Base-by-base conservation (phyloP, 2,888 invertebrate species). In the Hanleya hanleyi region DNA sequence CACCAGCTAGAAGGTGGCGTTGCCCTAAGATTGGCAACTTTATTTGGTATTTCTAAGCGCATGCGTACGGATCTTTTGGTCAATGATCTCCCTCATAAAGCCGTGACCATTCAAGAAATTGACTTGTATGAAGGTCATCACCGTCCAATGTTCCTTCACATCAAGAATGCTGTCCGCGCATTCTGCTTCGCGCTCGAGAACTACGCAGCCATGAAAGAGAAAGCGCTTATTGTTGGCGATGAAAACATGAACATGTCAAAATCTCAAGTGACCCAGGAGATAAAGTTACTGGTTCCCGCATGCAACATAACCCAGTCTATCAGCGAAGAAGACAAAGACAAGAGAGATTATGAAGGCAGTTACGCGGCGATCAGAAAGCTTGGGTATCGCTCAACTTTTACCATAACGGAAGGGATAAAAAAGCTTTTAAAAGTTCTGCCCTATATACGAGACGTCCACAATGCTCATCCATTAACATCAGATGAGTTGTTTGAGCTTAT, bases 191-290 rank as follows among this genome's bases (percentile, higher is more conserved):
- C 89, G 3, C 51, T 90, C 2, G 79, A 87, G 36, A 84, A 89
- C 71, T 86, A 87, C 70, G 80, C 83, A 33, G 33, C 69, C 22
- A 90, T 90, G 89, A 78, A 81, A 67, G 89, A 89, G 26, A 75
- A 83, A 47, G 87, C 88, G 0, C 90, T 81, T 76, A 90, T 90
- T 77, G 88, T 90, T 18, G 90, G 90, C 0, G 89, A 90, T 70
- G 90, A 90, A 69, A 77, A 81, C 61, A 85, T 90, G 87, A 90
- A 90, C 78, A 83, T 89, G 84, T 88, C 88, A 35, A 90, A 90
- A 77, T 79, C 79, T 0, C 81, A 88, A 36, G 86, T 88, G 6
- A 89, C 89, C 2, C 77, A 74, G 49, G 74, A 81, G 7, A 90
- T 90, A 57, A 84, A 86, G 76, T 73, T 77, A 12, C 75, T 81